A percentile compares a stretch with the other conserved stretches of the same genome.
phyloP scores from a whole-genome alignment of 2,888 invertebrate species.

The Morinoia aosen region DNA sequence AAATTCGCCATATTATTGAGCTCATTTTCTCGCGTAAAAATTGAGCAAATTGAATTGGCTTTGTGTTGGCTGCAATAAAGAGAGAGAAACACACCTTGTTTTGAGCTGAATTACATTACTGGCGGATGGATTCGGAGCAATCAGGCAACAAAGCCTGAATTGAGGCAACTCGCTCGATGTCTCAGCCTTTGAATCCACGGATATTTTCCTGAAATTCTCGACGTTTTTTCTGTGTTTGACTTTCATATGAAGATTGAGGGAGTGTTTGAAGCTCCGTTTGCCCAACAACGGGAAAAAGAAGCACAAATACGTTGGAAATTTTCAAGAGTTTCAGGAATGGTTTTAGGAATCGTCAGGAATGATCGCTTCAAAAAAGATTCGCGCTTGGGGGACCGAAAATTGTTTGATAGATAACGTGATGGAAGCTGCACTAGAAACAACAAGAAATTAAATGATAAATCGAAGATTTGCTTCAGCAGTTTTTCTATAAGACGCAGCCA shows the following conservation, averaged over 20 bases:
- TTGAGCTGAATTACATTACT: not conserved
- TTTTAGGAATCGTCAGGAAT: not conserved
- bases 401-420: too few relatives aligned
- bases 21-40: not conserved
- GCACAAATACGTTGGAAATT: not conserved
- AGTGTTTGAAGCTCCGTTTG: not conserved
- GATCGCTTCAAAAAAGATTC: not conserved
- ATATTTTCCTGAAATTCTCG: not conserved
- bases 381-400: not conserved
- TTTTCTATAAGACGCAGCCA: too few relatives aligned
- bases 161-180: not conserved
- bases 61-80: not conserved
- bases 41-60: not conserved
- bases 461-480: too few relatives aligned
- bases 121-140: not conserved
- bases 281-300: not conserved
- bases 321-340: not conserved
- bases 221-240: not conserved
- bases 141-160: not conserved
- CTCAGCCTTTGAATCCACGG: not conserved
- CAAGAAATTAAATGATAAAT: too few relatives aligned
- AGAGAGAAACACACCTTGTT: not conserved
- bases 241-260: constrained; percentile 8
- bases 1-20: not conserved
- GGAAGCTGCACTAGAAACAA: too few relatives aligned